phyloP scores from a whole-genome alignment of 1,140 invertebrate species.

The Callitettix versicolor region DNA sequence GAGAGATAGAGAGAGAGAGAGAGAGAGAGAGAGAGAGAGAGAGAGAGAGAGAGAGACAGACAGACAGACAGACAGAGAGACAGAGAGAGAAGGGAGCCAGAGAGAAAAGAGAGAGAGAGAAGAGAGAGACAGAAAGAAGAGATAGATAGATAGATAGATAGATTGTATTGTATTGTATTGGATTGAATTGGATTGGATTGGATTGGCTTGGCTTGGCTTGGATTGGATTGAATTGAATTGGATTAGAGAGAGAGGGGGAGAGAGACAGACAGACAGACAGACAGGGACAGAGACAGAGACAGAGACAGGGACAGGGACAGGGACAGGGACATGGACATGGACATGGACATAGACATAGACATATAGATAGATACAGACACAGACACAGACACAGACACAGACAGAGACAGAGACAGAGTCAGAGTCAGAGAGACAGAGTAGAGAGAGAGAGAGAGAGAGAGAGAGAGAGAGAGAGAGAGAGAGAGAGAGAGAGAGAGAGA shows the following conservation, averaged over 20 bases:
- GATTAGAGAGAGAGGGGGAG: conserved; percentile 7
- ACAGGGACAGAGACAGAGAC: conserved; percentile 12
- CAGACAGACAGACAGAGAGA: neutral
- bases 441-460: conserved; percentile 2
- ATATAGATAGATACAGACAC: no score
- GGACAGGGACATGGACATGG: no score
- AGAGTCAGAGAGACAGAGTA: no score
- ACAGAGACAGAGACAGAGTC: conserved; percentile 12
- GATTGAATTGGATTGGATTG: no score
- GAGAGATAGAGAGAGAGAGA: no score
- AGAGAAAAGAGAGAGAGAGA: neutral
- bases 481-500: conserved; percentile 15
- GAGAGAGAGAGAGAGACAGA: conserved; percentile 2
- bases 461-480: conserved; percentile 16
- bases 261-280: no score
- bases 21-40: conserved; percentile 8
- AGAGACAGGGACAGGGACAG: no score
- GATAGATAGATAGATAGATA: no score
- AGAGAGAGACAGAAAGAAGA: neutral
- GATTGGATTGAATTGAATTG: neutral
- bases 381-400: conserved; percentile 13
- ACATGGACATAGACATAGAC: no score
- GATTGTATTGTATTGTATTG: no score
- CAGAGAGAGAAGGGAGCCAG: neutral
- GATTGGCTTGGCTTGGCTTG: neutral